Base-by-base conservation (phyloP, 2,113 vertebrate species). In the Callipepla californica region DNA sequence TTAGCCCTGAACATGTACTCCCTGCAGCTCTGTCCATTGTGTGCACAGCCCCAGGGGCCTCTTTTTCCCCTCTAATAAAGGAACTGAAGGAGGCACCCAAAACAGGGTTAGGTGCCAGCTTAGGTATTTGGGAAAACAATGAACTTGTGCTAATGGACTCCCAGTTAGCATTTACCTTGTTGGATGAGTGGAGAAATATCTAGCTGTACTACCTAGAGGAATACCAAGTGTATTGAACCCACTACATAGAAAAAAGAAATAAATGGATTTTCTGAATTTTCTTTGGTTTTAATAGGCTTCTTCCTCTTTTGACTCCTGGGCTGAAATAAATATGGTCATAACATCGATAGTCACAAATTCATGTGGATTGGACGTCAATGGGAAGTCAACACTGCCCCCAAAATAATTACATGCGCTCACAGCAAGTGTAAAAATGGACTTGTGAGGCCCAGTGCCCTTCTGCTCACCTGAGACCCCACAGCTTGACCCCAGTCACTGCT, bases 41-140 rank as follows among this genome's bases (percentile, higher is more conserved):
- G 68, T 68, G 84, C 62, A 4, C 47, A 68, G 69, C 78, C 53
- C 32, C 53, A 86, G 89, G 80, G 45, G 58, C 61, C 82, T 85
- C 38, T 25, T 90, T 80, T 78, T 17, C 14, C 25, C 57, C 40
- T 78, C 44, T 86, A 90, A 80, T 51, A 34, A 85, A 78, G 70
- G 87, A 92, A 74, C 89, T 80, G 34, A 87, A 84, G 25, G 20
- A 79, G 91, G 62, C 80, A 62, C 87, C 87, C 92, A 58, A 63
- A 85, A 21, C 25, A 73, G 66, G 73, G 67, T 81, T 47, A 87
- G 78, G 59, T 87, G 81, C 55, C 36, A 81, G 75, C 63, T 91
- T 66, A n/a, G 7, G 75, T 26, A 9, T 7, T 7, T 90, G 65
- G 76, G 61, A 93, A 95, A 93, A 74, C 42, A 38, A 87, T 85